These are phyloP conservation scores for Tetranychus urticae DNA, from an alignment of 1,140 invertebrate species.

Conservation along the genomic window DNA sequence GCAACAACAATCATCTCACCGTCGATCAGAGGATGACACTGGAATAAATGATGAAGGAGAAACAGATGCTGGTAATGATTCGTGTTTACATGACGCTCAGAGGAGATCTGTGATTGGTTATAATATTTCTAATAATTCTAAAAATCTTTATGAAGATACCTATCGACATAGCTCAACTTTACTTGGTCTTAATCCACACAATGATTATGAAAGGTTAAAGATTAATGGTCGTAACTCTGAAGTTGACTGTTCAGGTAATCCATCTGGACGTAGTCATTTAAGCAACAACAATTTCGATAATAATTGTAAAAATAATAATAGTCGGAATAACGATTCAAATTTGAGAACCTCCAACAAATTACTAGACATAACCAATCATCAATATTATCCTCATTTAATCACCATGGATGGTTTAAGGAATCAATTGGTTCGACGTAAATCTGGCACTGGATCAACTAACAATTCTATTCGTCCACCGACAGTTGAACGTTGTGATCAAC, in stretches of 20 bases:
- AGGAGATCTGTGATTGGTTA: background rate
- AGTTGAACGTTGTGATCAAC: constrained; percentile 25
- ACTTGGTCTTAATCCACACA: background rate
- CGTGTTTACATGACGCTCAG: background rate
- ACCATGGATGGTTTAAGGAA: background rate
- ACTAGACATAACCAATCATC: background rate
- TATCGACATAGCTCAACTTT: background rate
- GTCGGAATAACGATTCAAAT: background rate
- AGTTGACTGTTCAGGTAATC: too few relatives aligned
- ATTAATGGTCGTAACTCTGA: background rate
- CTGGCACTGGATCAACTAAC: background rate
- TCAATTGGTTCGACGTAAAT: background rate
- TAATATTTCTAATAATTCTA: background rate
- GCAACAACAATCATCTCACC: too few relatives aligned
- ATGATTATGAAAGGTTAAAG: background rate
- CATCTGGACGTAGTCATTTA: too few relatives aligned
- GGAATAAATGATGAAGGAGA: background rate
- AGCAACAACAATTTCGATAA: background rate
- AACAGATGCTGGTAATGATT: background rate
- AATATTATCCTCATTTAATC: background rate
- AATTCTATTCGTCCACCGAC: constrained; percentile 17
- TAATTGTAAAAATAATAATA: background rate
- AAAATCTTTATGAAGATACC: background rate
- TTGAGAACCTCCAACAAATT: background rate
- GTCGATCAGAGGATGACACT: background rate